Percentiles rank a stretch among this genome's conserved stretches.
phyloP scores from a whole-genome alignment of 1,140 invertebrate genomes.

The Anoplophora glabripennis region DNA sequence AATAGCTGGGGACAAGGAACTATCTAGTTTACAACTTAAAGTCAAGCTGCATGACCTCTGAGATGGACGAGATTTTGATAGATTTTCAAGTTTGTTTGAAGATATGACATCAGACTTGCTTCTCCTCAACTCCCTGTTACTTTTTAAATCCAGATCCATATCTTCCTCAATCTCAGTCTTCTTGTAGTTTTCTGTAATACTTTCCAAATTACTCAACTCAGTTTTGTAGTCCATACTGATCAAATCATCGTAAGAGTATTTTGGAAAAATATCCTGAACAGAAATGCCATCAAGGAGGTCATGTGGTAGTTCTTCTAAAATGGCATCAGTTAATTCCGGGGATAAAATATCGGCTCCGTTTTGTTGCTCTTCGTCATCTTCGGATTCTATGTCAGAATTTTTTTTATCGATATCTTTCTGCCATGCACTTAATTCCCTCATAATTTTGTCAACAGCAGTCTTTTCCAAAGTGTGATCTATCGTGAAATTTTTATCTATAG shows the following conservation, averaged over 20 bases:
- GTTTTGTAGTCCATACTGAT: constrained; percentile 38
- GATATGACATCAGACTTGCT: constrained; percentile 57
- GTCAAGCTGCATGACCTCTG: constrained; percentile 66
- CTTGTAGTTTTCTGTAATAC: constrained; percentile 33
- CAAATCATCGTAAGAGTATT: constrained; percentile 51
- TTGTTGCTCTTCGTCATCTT: constrained; percentile 69
- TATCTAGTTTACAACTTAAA: constrained; percentile 66
- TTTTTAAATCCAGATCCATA: constrained; percentile 26
- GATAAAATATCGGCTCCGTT: constrained; percentile 73
- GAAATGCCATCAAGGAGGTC: constrained; percentile 78
- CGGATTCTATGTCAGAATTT: constrained; percentile 52
- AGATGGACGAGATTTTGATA: constrained; percentile 52
- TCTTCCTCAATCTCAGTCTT: constrained; percentile 42
- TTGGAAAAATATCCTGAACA: constrained; percentile 74
- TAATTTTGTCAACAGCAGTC: constrained; percentile 57
- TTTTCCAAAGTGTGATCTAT: constrained; percentile 70
- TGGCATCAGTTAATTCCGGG: constrained; percentile 78
- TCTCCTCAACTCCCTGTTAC: constrained; percentile 58
- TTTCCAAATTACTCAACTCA: constrained; percentile 33
- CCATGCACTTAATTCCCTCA: constrained; percentile 63
- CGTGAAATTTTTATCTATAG: constrained; percentile 73
- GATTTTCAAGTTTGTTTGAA: constrained; percentile 50
- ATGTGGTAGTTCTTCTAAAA: constrained; percentile 77
- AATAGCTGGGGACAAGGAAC: constrained; percentile 57
- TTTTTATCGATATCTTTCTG: constrained; percentile 51